Conservation (phyloP, 2,797 vertebrate genomes). For the Pipistrellus kuhlii region DNA sequence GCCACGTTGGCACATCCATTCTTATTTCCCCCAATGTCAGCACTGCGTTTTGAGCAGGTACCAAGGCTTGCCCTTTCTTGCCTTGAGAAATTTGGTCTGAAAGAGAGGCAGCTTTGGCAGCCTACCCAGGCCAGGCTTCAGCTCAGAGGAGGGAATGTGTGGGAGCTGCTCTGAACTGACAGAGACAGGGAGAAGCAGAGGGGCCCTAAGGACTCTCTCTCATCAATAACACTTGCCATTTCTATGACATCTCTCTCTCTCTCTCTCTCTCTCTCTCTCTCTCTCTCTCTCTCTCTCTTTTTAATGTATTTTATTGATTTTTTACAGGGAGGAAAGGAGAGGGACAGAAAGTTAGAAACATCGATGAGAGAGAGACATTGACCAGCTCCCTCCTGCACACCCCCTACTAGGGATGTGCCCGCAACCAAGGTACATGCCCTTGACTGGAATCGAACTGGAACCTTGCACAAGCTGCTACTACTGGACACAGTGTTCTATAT, state of each 20-base stretch:
- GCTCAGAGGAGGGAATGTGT: background rate
- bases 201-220: background rate
- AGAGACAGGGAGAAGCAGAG: background rate
- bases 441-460: no score
- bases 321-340: no score
- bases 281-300: no score
- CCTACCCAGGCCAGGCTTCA: background rate
- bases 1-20: background rate
- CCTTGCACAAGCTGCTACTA: no score
- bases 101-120: background rate
- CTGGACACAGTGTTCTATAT: no score
- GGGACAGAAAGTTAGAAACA: no score
- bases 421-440: no score
- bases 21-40: background rate
- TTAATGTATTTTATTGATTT: no score
- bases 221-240: background rate
- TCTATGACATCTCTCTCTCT: background rate
- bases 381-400: no score
- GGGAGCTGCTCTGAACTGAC: rapidly evolving
- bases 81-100: background rate
- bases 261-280: no score
- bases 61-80: background rate
- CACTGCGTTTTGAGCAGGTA: background rate
- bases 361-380: no score
- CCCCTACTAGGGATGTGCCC: no score